A percentile compares a stretch with the other conserved stretches of the same genome.
phyloP scores from a whole-genome alignment of 2,888 invertebrate genomes.

The Rotaria socialis region DNA sequence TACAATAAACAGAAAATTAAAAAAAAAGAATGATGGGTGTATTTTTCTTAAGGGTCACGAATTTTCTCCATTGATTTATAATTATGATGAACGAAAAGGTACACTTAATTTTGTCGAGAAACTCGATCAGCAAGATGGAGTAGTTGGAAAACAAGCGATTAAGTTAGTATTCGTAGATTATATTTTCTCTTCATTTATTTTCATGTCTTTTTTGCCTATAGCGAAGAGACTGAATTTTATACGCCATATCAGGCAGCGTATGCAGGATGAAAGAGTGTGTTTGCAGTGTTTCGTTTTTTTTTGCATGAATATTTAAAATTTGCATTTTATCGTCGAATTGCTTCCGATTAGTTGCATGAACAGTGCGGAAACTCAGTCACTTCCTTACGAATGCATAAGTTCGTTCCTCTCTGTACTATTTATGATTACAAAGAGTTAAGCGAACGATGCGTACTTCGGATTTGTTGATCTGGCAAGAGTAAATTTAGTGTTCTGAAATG shows the following conservation, averaged over 20 bases:
- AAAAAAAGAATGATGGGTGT: too few relatives aligned
- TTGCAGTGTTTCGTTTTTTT: slow-evolving; percentile 13
- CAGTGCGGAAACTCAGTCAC: too few relatives aligned
- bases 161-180: not conserved
- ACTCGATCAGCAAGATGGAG: not conserved
- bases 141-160: not conserved
- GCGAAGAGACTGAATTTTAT: not conserved
- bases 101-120: not conserved
- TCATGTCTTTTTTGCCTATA: not conserved
- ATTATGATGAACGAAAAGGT: slow-evolving; percentile 2
- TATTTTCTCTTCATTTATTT: not conserved
- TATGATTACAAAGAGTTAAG: too few relatives aligned
- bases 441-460: too few relatives aligned
- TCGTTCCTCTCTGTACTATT: too few relatives aligned
- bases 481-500: too few relatives aligned
- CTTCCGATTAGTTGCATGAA: too few relatives aligned
- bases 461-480: too few relatives aligned
- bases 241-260: slow-evolving; percentile 32
- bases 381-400: too few relatives aligned
- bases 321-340: not conserved
- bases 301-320: not conserved
- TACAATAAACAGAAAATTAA: not conserved
- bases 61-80: slow-evolving; percentile 34
- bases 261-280: not conserved
- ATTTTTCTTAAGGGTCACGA: not conserved